Conservation (phyloP, 2,888 invertebrate species). For the Pocota personata region DNA sequence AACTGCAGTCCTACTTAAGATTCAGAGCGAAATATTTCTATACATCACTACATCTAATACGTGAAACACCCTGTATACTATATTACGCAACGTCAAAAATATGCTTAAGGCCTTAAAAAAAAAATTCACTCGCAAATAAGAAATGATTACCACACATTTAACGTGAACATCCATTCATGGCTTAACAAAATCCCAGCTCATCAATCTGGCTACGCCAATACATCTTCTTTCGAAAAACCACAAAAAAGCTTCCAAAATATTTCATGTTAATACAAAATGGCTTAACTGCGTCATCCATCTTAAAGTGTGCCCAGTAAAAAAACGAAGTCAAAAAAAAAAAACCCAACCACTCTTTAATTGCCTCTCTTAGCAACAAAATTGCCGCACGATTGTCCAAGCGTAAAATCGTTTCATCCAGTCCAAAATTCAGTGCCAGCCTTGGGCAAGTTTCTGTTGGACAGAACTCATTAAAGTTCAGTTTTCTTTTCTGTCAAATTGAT, state of each 20-base stretch:
- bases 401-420: not conserved
- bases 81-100: not conserved
- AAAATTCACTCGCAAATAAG: not conserved
- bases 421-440: slow-evolving; percentile 21
- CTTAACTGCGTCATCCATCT: slow-evolving; percentile 29
- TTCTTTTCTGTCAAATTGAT: slow-evolving; percentile 37
- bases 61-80: too few species aligned
- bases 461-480: slow-evolving; percentile 52
- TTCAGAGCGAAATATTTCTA: too few species aligned
- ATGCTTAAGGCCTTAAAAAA: not conserved
- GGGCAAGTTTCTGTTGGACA: slow-evolving; percentile 32
- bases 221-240: not conserved
- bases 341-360: slow-evolving; percentile 46
- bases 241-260: not conserved
- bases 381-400: slow-evolving; percentile 7
- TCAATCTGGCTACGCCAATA: slow-evolving; percentile 42
- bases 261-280: slow-evolving; percentile 16
- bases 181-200: slow-evolving; percentile 34
- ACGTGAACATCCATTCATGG: slow-evolving; percentile 29
- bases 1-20: too few species aligned
- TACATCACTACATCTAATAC: too few species aligned
- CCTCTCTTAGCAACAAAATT: slow-evolving; percentile 47
- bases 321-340: slow-evolving; percentile 14
- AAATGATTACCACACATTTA: slow-evolving; percentile 34
- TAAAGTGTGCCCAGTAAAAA: not conserved